Evolutionary conservation across 2,888 invertebrate species (phyloP).

Genomic region (Cephus pulcher): DNA sequence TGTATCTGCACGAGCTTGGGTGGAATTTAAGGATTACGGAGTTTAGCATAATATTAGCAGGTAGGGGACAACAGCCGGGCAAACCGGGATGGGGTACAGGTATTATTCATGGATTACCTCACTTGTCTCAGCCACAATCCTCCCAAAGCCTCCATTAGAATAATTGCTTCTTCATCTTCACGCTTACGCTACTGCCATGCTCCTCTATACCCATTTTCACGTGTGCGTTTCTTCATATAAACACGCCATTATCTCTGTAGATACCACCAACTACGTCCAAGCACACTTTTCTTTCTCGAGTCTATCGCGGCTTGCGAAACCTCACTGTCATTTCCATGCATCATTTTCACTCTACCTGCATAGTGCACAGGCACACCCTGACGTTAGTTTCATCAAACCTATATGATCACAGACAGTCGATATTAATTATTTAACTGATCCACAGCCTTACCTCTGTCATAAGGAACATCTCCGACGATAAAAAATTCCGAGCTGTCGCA

Average conservation of each 20-base stretch:
- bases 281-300: background rate
- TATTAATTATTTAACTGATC: background rate
- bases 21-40: slow-evolving; percentile 61
- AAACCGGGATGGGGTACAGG: slow-evolving; percentile 31
- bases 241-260: background rate
- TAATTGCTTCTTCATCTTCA: slow-evolving; percentile 66
- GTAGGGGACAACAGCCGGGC: slow-evolving; percentile 30
- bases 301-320: background rate
- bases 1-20: slow-evolving; percentile 41
- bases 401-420: background rate
- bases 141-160: slow-evolving; percentile 63
- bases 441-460: background rate
- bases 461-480: background rate
- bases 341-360: background rate
- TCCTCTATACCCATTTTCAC: background rate
- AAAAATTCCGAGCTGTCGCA: background rate
- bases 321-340: background rate
- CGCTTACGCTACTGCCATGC: slow-evolving; percentile 45
- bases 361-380: background rate
- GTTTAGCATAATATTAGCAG: slow-evolving; percentile 63
- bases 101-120: slow-evolving; percentile 66
- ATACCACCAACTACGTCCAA: background rate
- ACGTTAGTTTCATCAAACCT: background rate
- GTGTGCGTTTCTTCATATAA: background rate
- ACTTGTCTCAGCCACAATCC: slow-evolving; percentile 63